Conservation (phyloP, 1,140 invertebrate genomes). For the Drosophila bocqueti region DNA sequence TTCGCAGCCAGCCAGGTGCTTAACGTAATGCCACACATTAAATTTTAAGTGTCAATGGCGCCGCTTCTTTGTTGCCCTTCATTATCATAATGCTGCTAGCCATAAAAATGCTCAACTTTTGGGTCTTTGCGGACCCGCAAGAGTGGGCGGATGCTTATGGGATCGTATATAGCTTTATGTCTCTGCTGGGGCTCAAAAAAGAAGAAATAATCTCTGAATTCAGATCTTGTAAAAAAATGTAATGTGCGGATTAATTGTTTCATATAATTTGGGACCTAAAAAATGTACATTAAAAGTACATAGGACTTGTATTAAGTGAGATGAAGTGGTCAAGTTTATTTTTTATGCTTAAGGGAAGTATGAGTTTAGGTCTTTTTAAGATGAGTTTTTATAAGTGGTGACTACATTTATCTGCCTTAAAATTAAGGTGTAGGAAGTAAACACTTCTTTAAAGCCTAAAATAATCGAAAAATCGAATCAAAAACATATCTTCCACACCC, state of each 20-base stretch:
- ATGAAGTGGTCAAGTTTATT: conserved; percentile 1
- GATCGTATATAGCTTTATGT: conserved; percentile 28
- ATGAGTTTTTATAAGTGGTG: neutral
- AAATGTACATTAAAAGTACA: neutral
- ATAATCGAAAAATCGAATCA: neutral
- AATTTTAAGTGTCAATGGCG: conserved; percentile 73
- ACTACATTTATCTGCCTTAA: neutral
- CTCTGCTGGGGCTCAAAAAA: neutral
- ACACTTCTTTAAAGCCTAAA: neutral
- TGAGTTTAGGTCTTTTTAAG: neutral
- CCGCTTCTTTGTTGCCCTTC: conserved; percentile 67
- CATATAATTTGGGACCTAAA: conserved; percentile 4
- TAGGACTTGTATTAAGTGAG: neutral
- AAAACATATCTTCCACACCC: neutral
- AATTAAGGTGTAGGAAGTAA: neutral
- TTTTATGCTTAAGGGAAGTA: neutral
- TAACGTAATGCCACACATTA: conserved; percentile 78
- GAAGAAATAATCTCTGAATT: conserved; percentile 1
- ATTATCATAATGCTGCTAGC: conserved; percentile 58
- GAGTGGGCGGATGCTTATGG: conserved; percentile 4
- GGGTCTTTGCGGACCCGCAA: conserved; percentile 16
- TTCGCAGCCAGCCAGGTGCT: conserved; percentile 56
- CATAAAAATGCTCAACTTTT: conserved; percentile 60
- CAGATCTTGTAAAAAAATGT: conserved; percentile 16
- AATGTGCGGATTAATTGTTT: conserved; percentile 12